These are phyloP conservation scores for Gymnodraco acuticeps DNA, from an alignment of 2,797 vertebrate species.

Conservation along the genomic window DNA sequence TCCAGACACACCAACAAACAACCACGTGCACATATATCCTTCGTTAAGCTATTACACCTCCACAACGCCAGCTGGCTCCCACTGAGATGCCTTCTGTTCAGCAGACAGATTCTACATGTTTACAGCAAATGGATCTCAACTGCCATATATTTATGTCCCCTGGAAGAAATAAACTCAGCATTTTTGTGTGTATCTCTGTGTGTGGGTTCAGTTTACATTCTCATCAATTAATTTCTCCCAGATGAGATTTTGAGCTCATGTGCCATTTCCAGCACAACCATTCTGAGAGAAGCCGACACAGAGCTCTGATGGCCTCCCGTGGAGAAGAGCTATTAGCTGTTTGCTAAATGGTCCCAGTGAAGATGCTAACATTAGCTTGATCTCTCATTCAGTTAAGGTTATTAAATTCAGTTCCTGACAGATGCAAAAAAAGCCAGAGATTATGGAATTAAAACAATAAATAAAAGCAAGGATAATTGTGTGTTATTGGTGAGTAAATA, in stretches of 20 bases:
- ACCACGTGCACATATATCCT: conserved; percentile 36
- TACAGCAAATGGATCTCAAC: conserved; percentile 79
- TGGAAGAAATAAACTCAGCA: conserved; percentile 58
- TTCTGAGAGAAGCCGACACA: conserved; percentile 55
- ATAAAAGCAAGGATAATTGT: no score
- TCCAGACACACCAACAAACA: conserved; percentile 18
- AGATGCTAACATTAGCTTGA: conserved; percentile 74
- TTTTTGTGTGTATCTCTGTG: conserved; percentile 43
- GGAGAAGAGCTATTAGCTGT: conserved; percentile 69
- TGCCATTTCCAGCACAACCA: conserved; percentile 53
- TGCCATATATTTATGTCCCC: conserved; percentile 72
- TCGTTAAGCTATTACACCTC: conserved; percentile 68
- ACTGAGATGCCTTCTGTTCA: conserved; percentile 77
- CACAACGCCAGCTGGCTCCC: conserved; percentile 51
- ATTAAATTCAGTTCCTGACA: no score
- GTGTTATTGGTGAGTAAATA: no score
- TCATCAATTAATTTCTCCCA: conserved; percentile 60
- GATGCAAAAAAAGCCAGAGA: no score
- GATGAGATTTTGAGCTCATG: conserved; percentile 55
- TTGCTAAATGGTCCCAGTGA: conserved; percentile 76
- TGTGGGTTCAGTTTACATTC: conserved; percentile 59
- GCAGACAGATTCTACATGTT: conserved; percentile 77
- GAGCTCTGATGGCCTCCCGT: conserved; percentile 67
- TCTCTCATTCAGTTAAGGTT: no score
- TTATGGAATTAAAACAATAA: no score